Conservation (phyloP, 2,113 vertebrate genomes). For the Tachysurus vachellii region DNA sequence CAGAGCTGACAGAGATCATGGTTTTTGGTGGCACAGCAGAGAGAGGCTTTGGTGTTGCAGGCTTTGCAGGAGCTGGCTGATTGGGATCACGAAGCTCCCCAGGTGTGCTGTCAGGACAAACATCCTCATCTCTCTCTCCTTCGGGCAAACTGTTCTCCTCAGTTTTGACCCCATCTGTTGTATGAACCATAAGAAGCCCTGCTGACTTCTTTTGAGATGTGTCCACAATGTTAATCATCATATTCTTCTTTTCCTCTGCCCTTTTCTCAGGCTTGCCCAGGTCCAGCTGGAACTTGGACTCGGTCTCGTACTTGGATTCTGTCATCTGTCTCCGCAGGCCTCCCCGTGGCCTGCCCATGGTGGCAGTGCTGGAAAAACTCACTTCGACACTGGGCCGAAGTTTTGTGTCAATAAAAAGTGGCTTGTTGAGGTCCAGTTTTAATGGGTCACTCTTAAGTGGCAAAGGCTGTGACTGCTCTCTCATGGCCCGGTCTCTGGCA, state of each 20-base stretch:
- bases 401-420: slow-evolving; percentile 88
- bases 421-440: slow-evolving; percentile 87
- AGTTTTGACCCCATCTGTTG: slow-evolving; percentile 67
- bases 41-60: slow-evolving; percentile 64
- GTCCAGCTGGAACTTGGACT: slow-evolving; percentile 81
- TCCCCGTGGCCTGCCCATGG: slow-evolving; percentile 71
- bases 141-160: slow-evolving; percentile 69
- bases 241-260: slow-evolving; percentile 79
- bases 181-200: slow-evolving; percentile 87
- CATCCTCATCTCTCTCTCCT: slow-evolving; percentile 65
- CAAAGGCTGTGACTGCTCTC: slow-evolving; percentile 77
- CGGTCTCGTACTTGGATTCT: slow-evolving; percentile 61
- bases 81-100: slow-evolving; percentile 67
- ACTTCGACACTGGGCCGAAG: slow-evolving; percentile 77
- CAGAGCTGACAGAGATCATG: slow-evolving; percentile 77
- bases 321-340: slow-evolving; percentile 81
- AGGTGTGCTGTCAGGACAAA: slow-evolving; percentile 59
- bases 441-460: slow-evolving; percentile 77
- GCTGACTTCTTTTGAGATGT: slow-evolving; percentile 84
- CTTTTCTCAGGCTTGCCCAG: slow-evolving; percentile 68
- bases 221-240: slow-evolving; percentile 80
- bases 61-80: slow-evolving; percentile 66
- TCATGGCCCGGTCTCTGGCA: slow-evolving; percentile 84
- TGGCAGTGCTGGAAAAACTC: slow-evolving; percentile 71
- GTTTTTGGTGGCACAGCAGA: slow-evolving; percentile 73